These are phyloP conservation scores for Zoanthus gigantus DNA, from an alignment of 92 coral and sea anemone species.

Conservation along the genomic window DNA sequence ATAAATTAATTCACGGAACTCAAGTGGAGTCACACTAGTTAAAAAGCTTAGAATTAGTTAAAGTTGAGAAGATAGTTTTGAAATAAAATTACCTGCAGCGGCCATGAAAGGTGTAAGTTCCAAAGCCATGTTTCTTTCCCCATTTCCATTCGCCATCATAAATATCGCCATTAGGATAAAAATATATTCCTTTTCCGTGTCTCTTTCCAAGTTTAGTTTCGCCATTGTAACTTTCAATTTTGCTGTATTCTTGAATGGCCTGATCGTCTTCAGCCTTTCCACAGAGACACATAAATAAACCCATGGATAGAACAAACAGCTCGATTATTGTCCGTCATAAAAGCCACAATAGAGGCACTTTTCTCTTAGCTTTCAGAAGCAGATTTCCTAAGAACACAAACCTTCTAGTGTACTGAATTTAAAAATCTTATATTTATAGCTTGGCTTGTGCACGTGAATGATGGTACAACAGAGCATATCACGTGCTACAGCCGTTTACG, in stretches of 20 bases:
- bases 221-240: conserved; percentile 59
- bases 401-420: too few relatives aligned
- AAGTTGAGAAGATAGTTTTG: neutral
- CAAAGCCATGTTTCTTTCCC: conserved; percentile 84
- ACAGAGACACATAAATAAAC: conserved; percentile 63
- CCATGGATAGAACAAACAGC: conserved; percentile 44
- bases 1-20: too few relatives aligned
- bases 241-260: conserved; percentile 56
- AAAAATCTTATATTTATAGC: too few relatives aligned
- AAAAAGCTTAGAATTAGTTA: too few relatives aligned
- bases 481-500: too few relatives aligned
- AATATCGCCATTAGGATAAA: conserved; percentile 76
- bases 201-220: conserved; percentile 61
- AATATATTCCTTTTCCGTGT: conserved; percentile 83
- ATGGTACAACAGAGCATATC: too few relatives aligned
- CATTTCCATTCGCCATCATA: conserved; percentile 88
- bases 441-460: too few relatives aligned
- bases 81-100: conserved; percentile 59
- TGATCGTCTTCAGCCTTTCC: conserved; percentile 41
- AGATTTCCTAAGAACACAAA: too few relatives aligned
- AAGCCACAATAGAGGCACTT: neutral
- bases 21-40: too few relatives aligned
- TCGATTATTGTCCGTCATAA: neutral
- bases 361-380: neutral
- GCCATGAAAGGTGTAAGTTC: conserved; percentile 56